These are phyloP conservation scores for Zaprionus nigranus DNA, from an alignment of 1,140 invertebrate genomes.

Conservation along the genomic window DNA sequence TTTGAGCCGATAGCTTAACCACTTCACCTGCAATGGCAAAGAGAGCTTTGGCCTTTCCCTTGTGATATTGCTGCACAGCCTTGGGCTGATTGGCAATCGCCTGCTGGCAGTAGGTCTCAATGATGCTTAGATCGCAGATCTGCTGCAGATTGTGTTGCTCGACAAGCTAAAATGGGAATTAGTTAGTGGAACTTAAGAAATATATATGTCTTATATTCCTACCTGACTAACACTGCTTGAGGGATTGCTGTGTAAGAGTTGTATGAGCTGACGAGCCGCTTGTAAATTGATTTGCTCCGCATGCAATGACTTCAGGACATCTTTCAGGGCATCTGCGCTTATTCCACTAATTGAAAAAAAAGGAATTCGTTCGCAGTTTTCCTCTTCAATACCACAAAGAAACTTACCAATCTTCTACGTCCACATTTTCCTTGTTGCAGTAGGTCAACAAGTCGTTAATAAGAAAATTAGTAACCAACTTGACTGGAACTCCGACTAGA, in stretches of 20 bases:
- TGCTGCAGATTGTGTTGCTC: slow-evolving; percentile 87
- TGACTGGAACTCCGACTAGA: slow-evolving; percentile 85
- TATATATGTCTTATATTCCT: slow-evolving; percentile 27
- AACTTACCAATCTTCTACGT: slow-evolving; percentile 85
- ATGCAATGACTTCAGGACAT: slow-evolving; percentile 87
- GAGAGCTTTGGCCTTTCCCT: slow-evolving; percentile 89
- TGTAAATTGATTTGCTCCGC: slow-evolving; percentile 87
- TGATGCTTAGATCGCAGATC: slow-evolving; percentile 87
- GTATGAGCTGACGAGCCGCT: slow-evolving; percentile 81
- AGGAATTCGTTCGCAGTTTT: neutral
- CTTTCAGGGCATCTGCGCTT: slow-evolving; percentile 85
- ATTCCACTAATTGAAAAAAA: slow-evolving; percentile 56
- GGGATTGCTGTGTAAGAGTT: slow-evolving; percentile 83
- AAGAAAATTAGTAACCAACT: slow-evolving; percentile 88
- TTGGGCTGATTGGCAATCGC: slow-evolving; percentile 89
- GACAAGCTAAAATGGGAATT: slow-evolving; percentile 85
- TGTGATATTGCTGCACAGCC: slow-evolving; percentile 88
- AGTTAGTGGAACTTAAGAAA: neutral
- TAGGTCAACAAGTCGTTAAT: slow-evolving; percentile 88
- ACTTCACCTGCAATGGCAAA: slow-evolving; percentile 87
- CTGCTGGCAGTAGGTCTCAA: slow-evolving; percentile 87
- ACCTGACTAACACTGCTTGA: slow-evolving; percentile 84
- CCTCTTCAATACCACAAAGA: neutral
- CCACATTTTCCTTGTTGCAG: slow-evolving; percentile 87
- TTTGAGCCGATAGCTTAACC: slow-evolving; percentile 86